phyloP scores from a whole-genome alignment of 2,113 vertebrate species.

The Acanthochromis polyacanthus region DNA sequence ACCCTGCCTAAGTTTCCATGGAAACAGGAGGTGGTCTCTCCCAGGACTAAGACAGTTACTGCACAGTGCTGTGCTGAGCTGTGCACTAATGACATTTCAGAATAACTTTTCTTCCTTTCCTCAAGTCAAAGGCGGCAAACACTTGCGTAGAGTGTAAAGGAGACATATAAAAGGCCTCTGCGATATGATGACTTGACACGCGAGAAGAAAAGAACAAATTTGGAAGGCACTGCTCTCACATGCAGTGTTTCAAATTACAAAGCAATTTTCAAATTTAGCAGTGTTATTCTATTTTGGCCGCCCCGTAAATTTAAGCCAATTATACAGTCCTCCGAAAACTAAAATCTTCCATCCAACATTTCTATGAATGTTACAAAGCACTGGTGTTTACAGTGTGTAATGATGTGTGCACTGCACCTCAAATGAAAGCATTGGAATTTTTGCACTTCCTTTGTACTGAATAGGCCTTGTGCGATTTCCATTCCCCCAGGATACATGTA shows the following conservation, averaged over 20 bases:
- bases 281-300: background rate
- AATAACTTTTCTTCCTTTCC: constrained; percentile 71
- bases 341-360: constrained; percentile 19
- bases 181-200: constrained; percentile 21
- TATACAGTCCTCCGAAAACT: background rate
- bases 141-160: constrained; percentile 47
- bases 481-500: constrained; percentile 37
- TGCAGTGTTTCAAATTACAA: background rate
- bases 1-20: constrained; percentile 83
- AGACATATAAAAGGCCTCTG: constrained; percentile 33
- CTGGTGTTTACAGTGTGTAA: constrained; percentile 42
- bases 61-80: constrained; percentile 74
- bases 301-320: constrained; percentile 3
- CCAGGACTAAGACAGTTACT: constrained; percentile 76
- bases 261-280: constrained; percentile 17
- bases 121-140: constrained; percentile 58
- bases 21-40: constrained; percentile 82
- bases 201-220: constrained; percentile 13
- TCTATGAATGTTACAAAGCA: constrained; percentile 30
- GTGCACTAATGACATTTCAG: constrained; percentile 80
- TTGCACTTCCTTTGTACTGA: constrained; percentile 28
- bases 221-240: background rate
- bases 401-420: constrained; percentile 44
- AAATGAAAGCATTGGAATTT: constrained; percentile 23
- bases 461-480: constrained; percentile 19